phyloP scores from a whole-genome alignment of 2,888 invertebrate genomes.

The Zaprionus lineosus region DNA sequence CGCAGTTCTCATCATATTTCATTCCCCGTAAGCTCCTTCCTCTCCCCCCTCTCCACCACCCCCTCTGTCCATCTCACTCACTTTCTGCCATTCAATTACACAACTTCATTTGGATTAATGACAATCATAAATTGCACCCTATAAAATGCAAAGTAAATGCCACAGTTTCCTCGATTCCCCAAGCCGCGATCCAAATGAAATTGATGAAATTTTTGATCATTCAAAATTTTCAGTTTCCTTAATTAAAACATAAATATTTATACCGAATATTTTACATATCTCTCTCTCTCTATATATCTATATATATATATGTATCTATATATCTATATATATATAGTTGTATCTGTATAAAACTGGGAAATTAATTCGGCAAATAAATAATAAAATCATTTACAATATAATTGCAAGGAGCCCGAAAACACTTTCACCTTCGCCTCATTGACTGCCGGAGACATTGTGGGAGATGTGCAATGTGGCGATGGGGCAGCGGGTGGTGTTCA shows the following conservation, averaged over 20 bases:
- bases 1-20: too few relatives aligned
- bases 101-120: slow-evolving; percentile 60
- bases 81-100: slow-evolving; percentile 30
- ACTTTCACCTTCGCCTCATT: slow-evolving; percentile 72
- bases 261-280: slow-evolving; percentile 68
- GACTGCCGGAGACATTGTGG: slow-evolving; percentile 6
- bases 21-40: too few relatives aligned
- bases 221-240: slow-evolving; percentile 72
- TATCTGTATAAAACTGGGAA: slow-evolving; percentile 43
- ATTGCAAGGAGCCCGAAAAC: slow-evolving; percentile 63
- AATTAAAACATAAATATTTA: slow-evolving; percentile 78
- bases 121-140: slow-evolving; percentile 62
- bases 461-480: background rate
- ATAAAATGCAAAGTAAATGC: slow-evolving; percentile 55
- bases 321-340: too few relatives aligned
- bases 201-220: slow-evolving; percentile 50
- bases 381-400: slow-evolving; percentile 78
- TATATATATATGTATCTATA: too few relatives aligned
- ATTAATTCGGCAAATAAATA: slow-evolving; percentile 76
- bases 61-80: too few relatives aligned
- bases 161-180: slow-evolving; percentile 47
- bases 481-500: background rate
- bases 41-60: too few relatives aligned
- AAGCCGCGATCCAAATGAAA: slow-evolving; percentile 53
- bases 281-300: too few relatives aligned